Evolutionary conservation across 2,888 invertebrate genomes (phyloP).

Genomic region (Pseudoips prasinana): DNA sequence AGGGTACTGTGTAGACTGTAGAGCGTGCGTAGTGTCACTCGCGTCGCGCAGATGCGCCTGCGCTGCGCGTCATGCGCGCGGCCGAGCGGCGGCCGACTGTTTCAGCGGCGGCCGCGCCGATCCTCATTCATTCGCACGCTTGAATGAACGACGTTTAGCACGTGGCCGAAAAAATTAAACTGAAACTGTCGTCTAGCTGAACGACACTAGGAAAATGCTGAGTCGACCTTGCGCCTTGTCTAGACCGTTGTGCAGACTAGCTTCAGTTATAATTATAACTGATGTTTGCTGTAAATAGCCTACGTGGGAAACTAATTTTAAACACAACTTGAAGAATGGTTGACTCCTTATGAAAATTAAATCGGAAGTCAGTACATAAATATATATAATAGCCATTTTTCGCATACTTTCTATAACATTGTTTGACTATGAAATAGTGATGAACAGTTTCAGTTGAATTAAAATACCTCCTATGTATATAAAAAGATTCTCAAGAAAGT

Average conservation of each 20-base stretch:
- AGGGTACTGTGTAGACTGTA: conserved; percentile 24
- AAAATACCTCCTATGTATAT: too few relatives aligned
- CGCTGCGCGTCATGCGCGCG: conserved; percentile 63
- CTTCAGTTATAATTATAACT: not conserved
- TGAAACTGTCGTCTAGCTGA: conserved; percentile 48
- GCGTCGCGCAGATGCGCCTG: conserved; percentile 48
- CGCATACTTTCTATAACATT: too few relatives aligned
- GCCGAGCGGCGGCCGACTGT: conserved; percentile 67
- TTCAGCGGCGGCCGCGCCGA: conserved; percentile 38
- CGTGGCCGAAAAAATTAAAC: conserved; percentile 60
- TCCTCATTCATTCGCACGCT: conserved; percentile 69
- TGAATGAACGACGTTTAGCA: conserved; percentile 68
- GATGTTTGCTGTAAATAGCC: not conserved
- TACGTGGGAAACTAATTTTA: conserved; percentile 1
- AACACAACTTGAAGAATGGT: not conserved
- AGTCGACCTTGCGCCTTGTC: conserved; percentile 16
- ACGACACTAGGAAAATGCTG: conserved; percentile 21
- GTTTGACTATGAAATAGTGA: too few relatives aligned
- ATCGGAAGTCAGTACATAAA: too few relatives aligned
- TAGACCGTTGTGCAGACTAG: conserved; percentile 16
- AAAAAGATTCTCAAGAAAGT: too few relatives aligned
- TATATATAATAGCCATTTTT: too few relatives aligned
- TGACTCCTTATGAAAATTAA: too few relatives aligned
- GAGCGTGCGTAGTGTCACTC: conserved; percentile 29
- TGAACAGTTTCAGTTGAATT: too few relatives aligned